These are phyloP conservation scores for Bibio marci DNA, from an alignment of 2,888 invertebrate genomes.

Conservation along the genomic window DNA sequence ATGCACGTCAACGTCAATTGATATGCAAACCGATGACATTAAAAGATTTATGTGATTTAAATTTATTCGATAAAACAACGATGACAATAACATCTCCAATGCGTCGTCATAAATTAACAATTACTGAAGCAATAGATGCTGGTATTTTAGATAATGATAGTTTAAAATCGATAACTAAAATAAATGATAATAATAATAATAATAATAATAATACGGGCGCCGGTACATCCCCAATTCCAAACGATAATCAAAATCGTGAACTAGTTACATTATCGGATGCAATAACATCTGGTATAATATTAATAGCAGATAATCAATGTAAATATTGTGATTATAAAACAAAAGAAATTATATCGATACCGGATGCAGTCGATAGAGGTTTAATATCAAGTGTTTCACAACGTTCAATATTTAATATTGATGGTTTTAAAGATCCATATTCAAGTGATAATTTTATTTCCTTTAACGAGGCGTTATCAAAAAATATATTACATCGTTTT, in stretches of 20 bases:
- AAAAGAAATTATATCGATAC: constrained; percentile 53
- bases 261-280: constrained; percentile 74
- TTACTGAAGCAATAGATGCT: constrained; percentile 70
- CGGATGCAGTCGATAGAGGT: constrained; percentile 80
- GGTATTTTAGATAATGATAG: constrained; percentile 75
- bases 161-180: constrained; percentile 70
- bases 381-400: constrained; percentile 74
- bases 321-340: constrained; percentile 60
- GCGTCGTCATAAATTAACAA: constrained; percentile 54
- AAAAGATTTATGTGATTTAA: constrained; percentile 68
- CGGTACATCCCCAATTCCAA: no score
- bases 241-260: constrained; percentile 25
- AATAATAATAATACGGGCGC: no score
- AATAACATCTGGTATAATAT: constrained; percentile 60
- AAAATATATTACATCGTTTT: constrained; percentile 51
- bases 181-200: no score
- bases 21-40: constrained; percentile 85
- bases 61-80: constrained; percentile 55
- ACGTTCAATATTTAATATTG: constrained; percentile 81
- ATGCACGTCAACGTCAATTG: constrained; percentile 65
- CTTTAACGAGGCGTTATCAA: constrained; percentile 62
- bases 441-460: constrained; percentile 60
- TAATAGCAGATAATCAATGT: constrained; percentile 35
- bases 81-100: constrained; percentile 68
- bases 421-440: constrained; percentile 71